Evolutionary conservation across 2,113 vertebrate genomes (phyloP).

Genomic region (Myiozetetes cayanensis): DNA sequence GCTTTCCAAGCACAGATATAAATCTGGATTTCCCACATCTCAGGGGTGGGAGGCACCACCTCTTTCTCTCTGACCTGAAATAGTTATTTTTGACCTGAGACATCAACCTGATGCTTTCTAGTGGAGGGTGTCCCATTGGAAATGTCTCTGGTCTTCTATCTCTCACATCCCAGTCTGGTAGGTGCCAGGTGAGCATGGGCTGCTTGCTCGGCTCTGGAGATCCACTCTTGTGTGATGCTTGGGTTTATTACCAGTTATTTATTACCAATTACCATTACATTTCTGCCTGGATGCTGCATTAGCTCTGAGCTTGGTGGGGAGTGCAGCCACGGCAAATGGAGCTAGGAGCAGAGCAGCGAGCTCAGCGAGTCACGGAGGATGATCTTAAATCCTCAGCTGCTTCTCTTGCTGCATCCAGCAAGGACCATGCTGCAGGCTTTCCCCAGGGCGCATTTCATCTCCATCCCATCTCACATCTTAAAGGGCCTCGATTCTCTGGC

Average conservation of each 20-base stretch:
- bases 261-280: fast-evolving
- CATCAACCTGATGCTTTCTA: neutral
- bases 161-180: fast-evolving
- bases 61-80: neutral
- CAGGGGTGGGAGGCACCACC: neutral
- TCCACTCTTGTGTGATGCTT: neutral
- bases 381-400: neutral
- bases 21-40: neutral
- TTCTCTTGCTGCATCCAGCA: neutral
- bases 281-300: neutral
- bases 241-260: neutral
- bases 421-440: neutral
- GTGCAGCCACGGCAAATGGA: neutral
- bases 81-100: neutral
- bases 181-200: neutral
- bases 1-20: neutral
- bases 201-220: neutral
- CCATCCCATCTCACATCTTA: fast-evolving
- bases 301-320: neutral
- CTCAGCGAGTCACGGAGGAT: fast-evolving
- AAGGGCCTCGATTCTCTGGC: neutral
- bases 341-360: neutral
- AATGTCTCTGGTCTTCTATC: neutral
- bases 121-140: neutral
- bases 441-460: neutral